These are phyloP conservation scores for Stegostoma tigrinum DNA, from an alignment of 2,113 vertebrate species.

Conservation along the genomic window DNA sequence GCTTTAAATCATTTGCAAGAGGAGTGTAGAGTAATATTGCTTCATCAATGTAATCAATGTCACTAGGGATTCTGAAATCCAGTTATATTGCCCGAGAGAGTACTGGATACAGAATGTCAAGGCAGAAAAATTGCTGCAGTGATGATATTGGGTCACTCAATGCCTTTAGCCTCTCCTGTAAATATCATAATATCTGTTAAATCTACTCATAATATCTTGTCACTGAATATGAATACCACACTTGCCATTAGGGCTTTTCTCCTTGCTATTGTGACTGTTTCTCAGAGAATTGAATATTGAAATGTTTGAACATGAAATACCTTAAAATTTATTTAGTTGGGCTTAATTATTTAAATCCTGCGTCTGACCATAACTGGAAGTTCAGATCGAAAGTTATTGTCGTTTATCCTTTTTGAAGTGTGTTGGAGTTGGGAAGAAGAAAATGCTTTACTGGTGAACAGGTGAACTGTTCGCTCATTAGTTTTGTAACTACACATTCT, in stretches of 20 bases:
- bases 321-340: background rate
- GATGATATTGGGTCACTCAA: background rate
- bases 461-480: background rate
- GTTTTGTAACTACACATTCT: background rate
- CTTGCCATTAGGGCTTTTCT: background rate
- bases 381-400: background rate
- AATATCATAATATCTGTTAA: background rate
- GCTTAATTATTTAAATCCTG: background rate
- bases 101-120: background rate
- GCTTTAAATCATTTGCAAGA: background rate
- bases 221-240: background rate
- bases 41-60: background rate
- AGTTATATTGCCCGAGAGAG: background rate
- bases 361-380: background rate
- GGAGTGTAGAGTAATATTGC: background rate
- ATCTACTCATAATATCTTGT: background rate
- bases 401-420: background rate
- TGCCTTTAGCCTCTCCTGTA: background rate
- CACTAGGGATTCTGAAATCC: background rate
- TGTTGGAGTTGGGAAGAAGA: background rate
- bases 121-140: background rate
- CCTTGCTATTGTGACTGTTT: background rate
- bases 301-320: background rate
- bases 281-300: background rate
- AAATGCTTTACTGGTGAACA: background rate